phyloP scores from a whole-genome alignment of 2,888 invertebrate species.

The Nasonia oneida region DNA sequence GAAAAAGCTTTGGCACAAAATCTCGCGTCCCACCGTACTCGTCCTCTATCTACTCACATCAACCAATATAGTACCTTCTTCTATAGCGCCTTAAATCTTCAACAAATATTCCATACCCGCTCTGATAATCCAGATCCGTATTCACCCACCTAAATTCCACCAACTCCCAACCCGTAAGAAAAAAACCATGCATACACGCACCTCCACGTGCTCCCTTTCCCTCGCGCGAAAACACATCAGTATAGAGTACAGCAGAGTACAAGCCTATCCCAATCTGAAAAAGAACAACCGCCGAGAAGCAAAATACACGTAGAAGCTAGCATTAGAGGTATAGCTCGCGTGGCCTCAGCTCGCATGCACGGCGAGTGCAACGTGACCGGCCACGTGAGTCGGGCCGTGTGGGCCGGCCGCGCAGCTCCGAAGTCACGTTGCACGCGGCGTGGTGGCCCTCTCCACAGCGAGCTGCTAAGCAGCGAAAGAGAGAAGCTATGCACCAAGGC shows the following conservation, averaged over 20 bases:
- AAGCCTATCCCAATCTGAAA: background rate
- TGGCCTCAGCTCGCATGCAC: conserved; percentile 64
- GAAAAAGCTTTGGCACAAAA: too few species aligned
- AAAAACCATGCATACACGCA: background rate
- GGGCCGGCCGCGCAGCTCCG: conserved; percentile 68
- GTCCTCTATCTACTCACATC: too few species aligned
- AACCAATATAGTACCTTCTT: too few species aligned
- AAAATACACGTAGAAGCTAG: background rate
- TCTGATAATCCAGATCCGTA: background rate
- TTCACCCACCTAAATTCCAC: background rate
- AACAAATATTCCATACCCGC: background rate
- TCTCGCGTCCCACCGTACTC: too few species aligned
- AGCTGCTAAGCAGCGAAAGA: background rate
- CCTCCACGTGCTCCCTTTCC: conserved; percentile 2
- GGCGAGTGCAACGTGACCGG: conserved; percentile 76
- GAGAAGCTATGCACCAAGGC: background rate
- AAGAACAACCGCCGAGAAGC: background rate
- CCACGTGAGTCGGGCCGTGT: conserved; percentile 72
- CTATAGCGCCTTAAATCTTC: too few species aligned
- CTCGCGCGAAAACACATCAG: background rate
- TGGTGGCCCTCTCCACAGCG: conserved; percentile 77
- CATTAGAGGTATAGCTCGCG: background rate
- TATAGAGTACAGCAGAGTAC: too few species aligned
- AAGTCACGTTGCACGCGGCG: conserved; percentile 84
- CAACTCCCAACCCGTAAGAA: background rate